These are phyloP conservation scores for Osmoderma eremita DNA, from an alignment of 2,888 invertebrate species.

Conservation along the genomic window DNA sequence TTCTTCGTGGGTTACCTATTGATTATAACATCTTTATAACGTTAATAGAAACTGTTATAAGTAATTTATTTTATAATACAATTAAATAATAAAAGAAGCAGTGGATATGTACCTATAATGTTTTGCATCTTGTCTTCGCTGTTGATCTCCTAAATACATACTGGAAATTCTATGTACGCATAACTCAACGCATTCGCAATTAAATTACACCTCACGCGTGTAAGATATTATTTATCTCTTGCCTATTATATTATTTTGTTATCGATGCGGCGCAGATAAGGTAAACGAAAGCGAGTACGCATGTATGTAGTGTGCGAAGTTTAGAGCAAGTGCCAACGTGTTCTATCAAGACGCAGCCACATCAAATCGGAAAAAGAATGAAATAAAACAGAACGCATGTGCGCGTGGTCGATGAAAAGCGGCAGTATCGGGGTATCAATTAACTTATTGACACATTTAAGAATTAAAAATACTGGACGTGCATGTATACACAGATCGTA, in stretches of 20 bases:
- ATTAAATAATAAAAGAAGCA: no score
- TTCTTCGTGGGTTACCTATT: no score
- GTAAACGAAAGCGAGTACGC: constrained; percentile 6
- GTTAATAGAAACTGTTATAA: no score
- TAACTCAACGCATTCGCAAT: not conserved
- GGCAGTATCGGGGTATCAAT: constrained; percentile 29
- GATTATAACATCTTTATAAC: no score
- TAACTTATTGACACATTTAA: constrained; percentile 35
- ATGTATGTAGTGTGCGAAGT: constrained; percentile 20
- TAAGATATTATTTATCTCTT: constrained; percentile 16
- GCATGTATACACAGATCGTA: not conserved
- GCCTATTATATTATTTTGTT: constrained; percentile 18
- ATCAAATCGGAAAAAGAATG: constrained; percentile 9
- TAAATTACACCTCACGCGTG: constrained; percentile 10
- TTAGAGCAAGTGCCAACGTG: constrained; percentile 28
- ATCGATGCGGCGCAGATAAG: constrained; percentile 23
- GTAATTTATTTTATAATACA: no score
- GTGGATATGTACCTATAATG: no score
- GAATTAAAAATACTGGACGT: constrained; percentile 28
- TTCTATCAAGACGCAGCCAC: constrained; percentile 29
- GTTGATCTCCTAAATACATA: no score
- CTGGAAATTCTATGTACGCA: no score
- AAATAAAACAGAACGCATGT: constrained; percentile 14
- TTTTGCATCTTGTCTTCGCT: no score
- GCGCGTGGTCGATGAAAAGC: constrained; percentile 27